These are phyloP conservation scores for Pangasianodon hypophthalmus DNA, from an alignment of 2,113 vertebrate species.

Conservation along the genomic window DNA sequence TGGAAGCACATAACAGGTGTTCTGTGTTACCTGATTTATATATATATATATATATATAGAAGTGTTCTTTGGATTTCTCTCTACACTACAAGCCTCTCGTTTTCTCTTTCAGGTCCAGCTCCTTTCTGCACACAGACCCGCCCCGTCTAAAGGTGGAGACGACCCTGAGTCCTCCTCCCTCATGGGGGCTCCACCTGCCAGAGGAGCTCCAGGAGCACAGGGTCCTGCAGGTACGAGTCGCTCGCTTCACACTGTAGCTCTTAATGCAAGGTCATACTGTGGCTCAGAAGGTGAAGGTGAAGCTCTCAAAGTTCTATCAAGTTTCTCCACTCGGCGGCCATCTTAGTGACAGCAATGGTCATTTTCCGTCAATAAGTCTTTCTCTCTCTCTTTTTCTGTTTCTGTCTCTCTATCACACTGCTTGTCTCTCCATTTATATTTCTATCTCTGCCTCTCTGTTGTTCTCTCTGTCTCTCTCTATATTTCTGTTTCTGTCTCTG, in stretches of 20 bases:
- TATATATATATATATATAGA: too few species aligned
- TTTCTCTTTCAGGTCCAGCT: slow-evolving; percentile 77
- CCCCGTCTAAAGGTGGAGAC: slow-evolving; percentile 60
- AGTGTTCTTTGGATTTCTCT: background rate
- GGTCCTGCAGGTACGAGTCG: slow-evolving; percentile 71
- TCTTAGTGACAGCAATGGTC: background rate
- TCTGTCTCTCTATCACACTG: background rate
- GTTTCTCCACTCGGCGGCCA: background rate
- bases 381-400: background rate
- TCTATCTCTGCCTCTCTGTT: background rate
- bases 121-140: slow-evolving; percentile 65
- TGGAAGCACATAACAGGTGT: background rate
- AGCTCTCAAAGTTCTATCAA: background rate
- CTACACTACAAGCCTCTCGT: background rate
- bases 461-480: background rate
- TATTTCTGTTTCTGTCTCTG: background rate
- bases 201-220: slow-evolving; percentile 80
- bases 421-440: background rate
- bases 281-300: background rate
- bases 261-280: background rate
- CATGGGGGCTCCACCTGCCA: slow-evolving; percentile 76
- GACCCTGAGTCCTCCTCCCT: slow-evolving; percentile 61
- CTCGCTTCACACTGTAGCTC: background rate
- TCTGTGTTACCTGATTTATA: too few species aligned
- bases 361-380: background rate